Evolutionary conservation across 2,888 invertebrate species (phyloP).

Genomic region (Linnaemya vulpina): DNA sequence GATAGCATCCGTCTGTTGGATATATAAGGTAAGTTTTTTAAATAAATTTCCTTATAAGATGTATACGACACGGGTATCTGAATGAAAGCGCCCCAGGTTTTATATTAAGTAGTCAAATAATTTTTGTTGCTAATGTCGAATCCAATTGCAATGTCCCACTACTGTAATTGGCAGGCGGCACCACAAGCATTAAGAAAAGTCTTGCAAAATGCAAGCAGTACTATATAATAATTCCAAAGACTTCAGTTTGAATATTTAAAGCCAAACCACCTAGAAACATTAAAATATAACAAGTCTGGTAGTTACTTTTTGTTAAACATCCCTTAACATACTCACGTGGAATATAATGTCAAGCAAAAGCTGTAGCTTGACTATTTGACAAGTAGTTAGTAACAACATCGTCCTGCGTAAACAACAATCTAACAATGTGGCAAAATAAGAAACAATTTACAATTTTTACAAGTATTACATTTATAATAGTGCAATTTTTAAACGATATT

Average conservation of each 20-base stretch:
- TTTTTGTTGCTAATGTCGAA: too few relatives aligned
- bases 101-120: too few relatives aligned
- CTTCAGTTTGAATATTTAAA: neutral
- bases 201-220: neutral
- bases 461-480: constrained; percentile 65
- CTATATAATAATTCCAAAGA: too few relatives aligned
- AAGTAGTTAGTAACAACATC: constrained; percentile 16
- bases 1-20: too few relatives aligned
- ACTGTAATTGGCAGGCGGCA: neutral
- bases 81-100: too few relatives aligned
- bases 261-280: neutral
- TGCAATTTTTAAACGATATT: constrained; percentile 49
- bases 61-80: too few relatives aligned
- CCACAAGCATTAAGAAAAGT: neutral
- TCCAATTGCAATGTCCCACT: too few relatives aligned
- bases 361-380: constrained; percentile 45
- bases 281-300: constrained; percentile 9
- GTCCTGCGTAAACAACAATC: constrained; percentile 53
- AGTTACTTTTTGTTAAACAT: constrained; percentile 26
- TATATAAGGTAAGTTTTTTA: too few relatives aligned
- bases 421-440: constrained; percentile 61
- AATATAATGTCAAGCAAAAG: constrained; percentile 14
- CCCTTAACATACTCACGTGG: constrained; percentile 21
- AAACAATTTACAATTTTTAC: constrained; percentile 58
- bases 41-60: too few relatives aligned